A percentile compares a stretch with the other conserved stretches of the same genome.
These are phyloP conservation scores for Vireo altiloquus DNA, from an alignment of 2,113 vertebrate genomes.

Conservation along the genomic window DNA sequence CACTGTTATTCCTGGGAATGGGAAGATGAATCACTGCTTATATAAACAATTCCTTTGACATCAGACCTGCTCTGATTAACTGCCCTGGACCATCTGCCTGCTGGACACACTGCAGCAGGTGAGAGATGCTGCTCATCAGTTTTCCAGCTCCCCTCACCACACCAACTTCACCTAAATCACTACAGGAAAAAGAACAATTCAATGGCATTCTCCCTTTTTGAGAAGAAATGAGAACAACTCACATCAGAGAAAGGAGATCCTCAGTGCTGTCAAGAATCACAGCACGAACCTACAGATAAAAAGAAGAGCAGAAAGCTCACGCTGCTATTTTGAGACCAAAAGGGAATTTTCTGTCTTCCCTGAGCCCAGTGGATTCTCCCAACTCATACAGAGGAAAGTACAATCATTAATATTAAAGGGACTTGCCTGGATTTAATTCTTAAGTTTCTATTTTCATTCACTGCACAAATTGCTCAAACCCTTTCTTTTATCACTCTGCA, in stretches of 20 bases:
- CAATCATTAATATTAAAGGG: neutral
- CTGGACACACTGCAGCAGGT: neutral
- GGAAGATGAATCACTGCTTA: constrained; percentile 24
- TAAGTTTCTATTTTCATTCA: neutral
- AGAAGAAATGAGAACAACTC: neutral
- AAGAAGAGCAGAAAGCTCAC: neutral
- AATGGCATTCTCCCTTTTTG: neutral
- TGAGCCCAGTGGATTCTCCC: neutral
- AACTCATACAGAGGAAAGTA: neutral
- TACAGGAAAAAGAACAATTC: neutral
- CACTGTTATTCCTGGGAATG: neutral
- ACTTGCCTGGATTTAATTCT: neutral
- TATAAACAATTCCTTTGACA: constrained; percentile 34
- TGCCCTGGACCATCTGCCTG: constrained; percentile 28
- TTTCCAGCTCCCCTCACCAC: neutral
- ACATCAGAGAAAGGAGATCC: neutral
- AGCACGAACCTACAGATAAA: neutral
- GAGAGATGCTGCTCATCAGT: neutral
- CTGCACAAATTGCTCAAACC: neutral
- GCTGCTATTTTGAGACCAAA: neutral
- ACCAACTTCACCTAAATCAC: neutral
- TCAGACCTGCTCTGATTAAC: constrained; percentile 6
- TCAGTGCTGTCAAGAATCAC: neutral
- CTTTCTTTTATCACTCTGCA: neutral
- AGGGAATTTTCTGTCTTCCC: neutral